Conservation (phyloP, 2,113 vertebrate species). For the Puntigrus tetrazona region DNA sequence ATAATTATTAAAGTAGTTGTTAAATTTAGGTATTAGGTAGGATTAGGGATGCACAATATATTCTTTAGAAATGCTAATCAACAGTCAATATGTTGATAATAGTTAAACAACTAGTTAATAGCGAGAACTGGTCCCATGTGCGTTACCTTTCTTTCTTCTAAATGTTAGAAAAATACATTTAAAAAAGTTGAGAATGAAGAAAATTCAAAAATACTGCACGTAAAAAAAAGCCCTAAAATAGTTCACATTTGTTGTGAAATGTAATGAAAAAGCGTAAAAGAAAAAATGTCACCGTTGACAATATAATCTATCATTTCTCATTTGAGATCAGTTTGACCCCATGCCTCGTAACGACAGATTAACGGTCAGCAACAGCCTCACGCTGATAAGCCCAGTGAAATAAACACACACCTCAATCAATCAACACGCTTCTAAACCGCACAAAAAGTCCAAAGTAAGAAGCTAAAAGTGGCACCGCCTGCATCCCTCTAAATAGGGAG, state of each 20-base stretch:
- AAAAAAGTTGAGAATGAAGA: too few species aligned
- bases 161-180: too few species aligned
- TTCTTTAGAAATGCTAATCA: too few species aligned
- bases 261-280: neutral
- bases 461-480: neutral
- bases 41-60: too few species aligned
- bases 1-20: too few species aligned
- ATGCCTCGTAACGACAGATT: conserved; percentile 25
- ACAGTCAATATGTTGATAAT: too few species aligned
- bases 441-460: conserved; percentile 32
- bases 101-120: too few species aligned
- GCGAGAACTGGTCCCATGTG: too few species aligned
- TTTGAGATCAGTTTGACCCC: conserved; percentile 7
- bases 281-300: neutral
- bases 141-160: too few species aligned
- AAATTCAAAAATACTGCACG: too few species aligned
- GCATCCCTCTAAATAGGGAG: conserved; percentile 8
- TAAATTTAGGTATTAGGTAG: too few species aligned
- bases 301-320: neutral
- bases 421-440: conserved; percentile 23
- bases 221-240: too few species aligned
- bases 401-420: conserved; percentile 34
- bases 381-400: conserved; percentile 27
- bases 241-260: neutral
- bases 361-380: neutral